Percentiles rank a stretch among this genome's conserved stretches.
Conservation (phyloP, 2,113 vertebrate species). For the Menura novaehollandiae region DNA sequence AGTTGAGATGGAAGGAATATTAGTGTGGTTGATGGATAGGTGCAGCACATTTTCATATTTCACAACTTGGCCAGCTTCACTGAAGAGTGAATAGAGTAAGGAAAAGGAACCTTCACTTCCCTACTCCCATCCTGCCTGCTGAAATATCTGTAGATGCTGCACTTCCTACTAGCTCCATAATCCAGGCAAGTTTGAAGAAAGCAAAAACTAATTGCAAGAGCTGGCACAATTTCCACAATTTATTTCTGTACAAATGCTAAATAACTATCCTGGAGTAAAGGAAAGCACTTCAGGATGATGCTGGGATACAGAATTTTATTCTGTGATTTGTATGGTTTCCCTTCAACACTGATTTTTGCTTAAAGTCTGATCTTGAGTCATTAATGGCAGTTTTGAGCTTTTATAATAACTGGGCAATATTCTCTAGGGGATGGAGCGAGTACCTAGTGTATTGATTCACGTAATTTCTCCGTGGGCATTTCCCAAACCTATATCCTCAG, state of each 20-base stretch:
- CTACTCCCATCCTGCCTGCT: background rate
- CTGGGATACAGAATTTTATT: background rate
- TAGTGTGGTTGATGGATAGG: background rate
- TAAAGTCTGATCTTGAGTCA: background rate
- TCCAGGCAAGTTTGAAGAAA: background rate
- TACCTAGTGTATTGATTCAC: background rate
- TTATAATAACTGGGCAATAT: background rate
- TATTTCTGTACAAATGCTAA: background rate
- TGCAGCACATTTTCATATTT: background rate
- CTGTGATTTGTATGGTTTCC: background rate
- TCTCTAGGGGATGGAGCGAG: background rate
- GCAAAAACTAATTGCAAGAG: background rate
- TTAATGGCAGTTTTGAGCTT: background rate
- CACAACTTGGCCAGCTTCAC: background rate
- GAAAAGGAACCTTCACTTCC: background rate
- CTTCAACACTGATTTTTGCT: background rate
- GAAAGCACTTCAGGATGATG: background rate
- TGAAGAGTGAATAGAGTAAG: background rate
- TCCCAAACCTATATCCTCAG: background rate
- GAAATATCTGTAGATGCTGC: background rate
- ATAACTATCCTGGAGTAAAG: background rate
- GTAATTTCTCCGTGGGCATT: background rate
- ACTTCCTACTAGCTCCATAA: background rate
- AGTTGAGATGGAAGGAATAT: background rate
- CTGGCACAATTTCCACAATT: background rate